Evolutionary conservation across 2,113 vertebrate genomes (phyloP), one percentile per base, ranked within the genome.

Genomic region (Saccopteryx bilineata): DNA sequence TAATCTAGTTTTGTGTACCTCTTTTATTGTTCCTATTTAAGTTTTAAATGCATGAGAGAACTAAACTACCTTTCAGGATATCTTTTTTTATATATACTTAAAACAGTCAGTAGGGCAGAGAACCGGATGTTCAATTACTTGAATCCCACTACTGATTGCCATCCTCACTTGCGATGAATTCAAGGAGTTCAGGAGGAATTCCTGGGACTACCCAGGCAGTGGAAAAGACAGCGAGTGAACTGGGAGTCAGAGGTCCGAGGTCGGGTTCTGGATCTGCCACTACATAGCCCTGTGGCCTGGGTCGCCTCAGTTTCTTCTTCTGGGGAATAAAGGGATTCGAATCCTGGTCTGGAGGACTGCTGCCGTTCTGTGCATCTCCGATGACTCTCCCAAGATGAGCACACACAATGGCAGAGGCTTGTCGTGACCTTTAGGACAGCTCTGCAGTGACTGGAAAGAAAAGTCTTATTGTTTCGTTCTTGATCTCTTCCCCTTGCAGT

Each of bases 401-500:
- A 9, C 4, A 33, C 61, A 91, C 46, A 85, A 54, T 46, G 76
- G 28, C 83, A 63, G 65, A 91, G 56, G 84, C 87, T 80, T 75
- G 21, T n/a, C 1, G 26, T 48, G 75, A 82, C 46, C 86, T 81
- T 72, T 56, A 56, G 58, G 88, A 96, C 46, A 52, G 82, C 76
- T 69, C 65, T 75, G 33, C 69, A 93, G 75, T 24, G 50, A 39
- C 78, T 76, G 31, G 28, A 81, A 81, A 94, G 87, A 87, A 81
- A 86, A 85, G 76, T 94, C 81, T 93, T 63, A 96, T 93, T 95
- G 92, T 94, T 95, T 92, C 58, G 18, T 28, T 93, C 81, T 76
- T 87, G 75, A 24, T 92, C 65, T 93, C 66, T 61, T 39, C 68
- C 23, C 65, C 28, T 1, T 7, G 69, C 46, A 58, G 56, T 90